Percentiles rank a stretch among this genome's conserved stretches.
These are phyloP conservation scores for Paraescarpia echinospica DNA, from an alignment of 1,140 invertebrate genomes.

Conservation along the genomic window DNA sequence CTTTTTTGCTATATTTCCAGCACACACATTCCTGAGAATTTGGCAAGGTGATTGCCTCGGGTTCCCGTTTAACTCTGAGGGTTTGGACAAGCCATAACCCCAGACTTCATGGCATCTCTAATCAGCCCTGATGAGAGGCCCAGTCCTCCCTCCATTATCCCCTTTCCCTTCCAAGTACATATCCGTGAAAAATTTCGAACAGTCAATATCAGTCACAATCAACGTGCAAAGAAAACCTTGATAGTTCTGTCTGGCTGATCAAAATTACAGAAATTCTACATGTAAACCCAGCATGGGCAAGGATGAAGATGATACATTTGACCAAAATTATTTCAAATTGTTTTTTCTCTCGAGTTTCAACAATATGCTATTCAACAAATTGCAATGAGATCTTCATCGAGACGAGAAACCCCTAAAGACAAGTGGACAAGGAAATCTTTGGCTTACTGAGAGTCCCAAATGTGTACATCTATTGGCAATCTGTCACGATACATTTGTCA, in stretches of 20 bases:
- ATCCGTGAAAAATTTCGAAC: background rate
- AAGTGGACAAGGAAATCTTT: no score
- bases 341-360: background rate
- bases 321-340: background rate
- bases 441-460: no score
- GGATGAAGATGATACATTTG: background rate
- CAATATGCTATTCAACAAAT: background rate
- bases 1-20: background rate
- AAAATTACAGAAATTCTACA: background rate
- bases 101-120: background rate
- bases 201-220: background rate
- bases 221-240: background rate
- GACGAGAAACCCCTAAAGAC: no score
- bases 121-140: background rate
- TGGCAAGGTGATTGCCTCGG: background rate
- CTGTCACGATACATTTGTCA: no score
- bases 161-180: background rate
- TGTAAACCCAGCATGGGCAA: background rate
- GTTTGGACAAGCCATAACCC: background rate
- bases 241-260: background rate
- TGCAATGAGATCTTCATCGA: background rate
- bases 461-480: no score
- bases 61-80: background rate
- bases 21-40: background rate
- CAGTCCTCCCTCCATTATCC: background rate